phyloP scores from a whole-genome alignment of 2,797 vertebrate species.

The Syngnathus rostellatus region DNA sequence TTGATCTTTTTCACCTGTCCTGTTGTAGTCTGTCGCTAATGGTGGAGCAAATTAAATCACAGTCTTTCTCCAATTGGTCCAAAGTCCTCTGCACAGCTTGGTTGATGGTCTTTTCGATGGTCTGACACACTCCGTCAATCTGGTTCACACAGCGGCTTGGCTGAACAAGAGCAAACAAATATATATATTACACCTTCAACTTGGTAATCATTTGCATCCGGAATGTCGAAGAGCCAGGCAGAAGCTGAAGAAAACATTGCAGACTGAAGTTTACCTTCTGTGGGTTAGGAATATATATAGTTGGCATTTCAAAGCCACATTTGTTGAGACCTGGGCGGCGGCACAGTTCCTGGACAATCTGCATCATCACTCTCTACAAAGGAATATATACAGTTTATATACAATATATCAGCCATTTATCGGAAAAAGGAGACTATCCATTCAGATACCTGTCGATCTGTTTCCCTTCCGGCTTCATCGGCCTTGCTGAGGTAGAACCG shows the following conservation, averaged over 20 bases:
- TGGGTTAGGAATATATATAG: conserved; percentile 77
- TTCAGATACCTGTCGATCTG: conserved; percentile 64
- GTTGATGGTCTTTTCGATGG: conserved; percentile 77
- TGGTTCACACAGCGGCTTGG: conserved; percentile 74
- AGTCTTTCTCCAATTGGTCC: conserved; percentile 76
- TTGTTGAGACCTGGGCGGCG: conserved; percentile 77
- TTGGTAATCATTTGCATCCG: not conserved
- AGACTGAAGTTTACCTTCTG: conserved; percentile 60
- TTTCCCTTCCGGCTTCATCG: conserved; percentile 71
- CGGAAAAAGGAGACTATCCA: not conserved
- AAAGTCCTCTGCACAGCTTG: conserved; percentile 76
- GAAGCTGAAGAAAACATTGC: not conserved
- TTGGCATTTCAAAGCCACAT: conserved; percentile 80
- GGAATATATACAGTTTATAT: not conserved
- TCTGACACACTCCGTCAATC: conserved; percentile 72
- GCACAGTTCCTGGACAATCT: conserved; percentile 78
- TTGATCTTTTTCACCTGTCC: conserved; percentile 61
- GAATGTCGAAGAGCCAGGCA: not conserved
- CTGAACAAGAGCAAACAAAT: conserved; percentile 40
- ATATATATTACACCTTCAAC: not conserved
- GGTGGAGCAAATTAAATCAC: conserved; percentile 64
- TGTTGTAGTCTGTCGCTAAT: conserved; percentile 60
- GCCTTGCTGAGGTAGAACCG: conserved; percentile 76
- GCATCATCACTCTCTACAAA: conserved; percentile 76
- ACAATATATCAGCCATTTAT: not conserved